Conservation (phyloP, 2,797 vertebrate species). For the Hyperoplus immaculatus region DNA sequence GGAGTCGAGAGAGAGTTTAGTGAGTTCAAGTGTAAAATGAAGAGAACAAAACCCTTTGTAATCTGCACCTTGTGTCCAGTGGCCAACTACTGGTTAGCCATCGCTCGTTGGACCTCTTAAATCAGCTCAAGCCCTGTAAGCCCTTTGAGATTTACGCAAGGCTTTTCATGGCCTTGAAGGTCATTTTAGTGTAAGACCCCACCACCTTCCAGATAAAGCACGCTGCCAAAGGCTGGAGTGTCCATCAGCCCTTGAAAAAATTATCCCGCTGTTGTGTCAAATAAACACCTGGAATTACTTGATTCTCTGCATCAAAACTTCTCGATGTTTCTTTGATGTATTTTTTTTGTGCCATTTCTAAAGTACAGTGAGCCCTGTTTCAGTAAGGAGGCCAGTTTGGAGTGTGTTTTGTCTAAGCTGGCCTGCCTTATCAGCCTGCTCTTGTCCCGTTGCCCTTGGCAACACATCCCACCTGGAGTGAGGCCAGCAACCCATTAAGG, state of each 20-base stretch:
- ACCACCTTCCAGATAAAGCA: slow-evolving; percentile 21
- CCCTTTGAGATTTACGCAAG: slow-evolving; percentile 25
- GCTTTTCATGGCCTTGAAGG: slow-evolving; percentile 35
- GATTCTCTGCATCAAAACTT: slow-evolving; percentile 5
- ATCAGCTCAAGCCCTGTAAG: slow-evolving; percentile 34
- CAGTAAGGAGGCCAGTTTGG: slow-evolving; percentile 39
- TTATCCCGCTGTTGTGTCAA: slow-evolving; percentile 1
- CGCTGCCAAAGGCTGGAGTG: slow-evolving; percentile 1
- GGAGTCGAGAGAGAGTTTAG: slow-evolving; percentile 51
- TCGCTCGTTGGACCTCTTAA: slow-evolving; percentile 32
- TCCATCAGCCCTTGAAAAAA: slow-evolving; percentile 2
- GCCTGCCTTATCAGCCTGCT: slow-evolving; percentile 72
- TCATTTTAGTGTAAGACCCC: slow-evolving; percentile 24
- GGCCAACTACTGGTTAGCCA: slow-evolving; percentile 40
- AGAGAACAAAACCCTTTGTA: slow-evolving; percentile 63
- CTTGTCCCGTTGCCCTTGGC: slow-evolving; percentile 76
- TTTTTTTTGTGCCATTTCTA: slow-evolving; percentile 6
- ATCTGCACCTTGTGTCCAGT: slow-evolving; percentile 44
- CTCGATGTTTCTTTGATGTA: not conserved
- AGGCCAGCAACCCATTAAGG: slow-evolving; percentile 79
- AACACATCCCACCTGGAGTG: slow-evolving; percentile 78
- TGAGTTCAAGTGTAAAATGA: slow-evolving; percentile 73
- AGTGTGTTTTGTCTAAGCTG: slow-evolving; percentile 74
- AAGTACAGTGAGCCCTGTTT: slow-evolving; percentile 14
- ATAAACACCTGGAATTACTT: slow-evolving; percentile 36